Conservation (phyloP, 1,140 invertebrate species). For the Trissolcus basalis region DNA sequence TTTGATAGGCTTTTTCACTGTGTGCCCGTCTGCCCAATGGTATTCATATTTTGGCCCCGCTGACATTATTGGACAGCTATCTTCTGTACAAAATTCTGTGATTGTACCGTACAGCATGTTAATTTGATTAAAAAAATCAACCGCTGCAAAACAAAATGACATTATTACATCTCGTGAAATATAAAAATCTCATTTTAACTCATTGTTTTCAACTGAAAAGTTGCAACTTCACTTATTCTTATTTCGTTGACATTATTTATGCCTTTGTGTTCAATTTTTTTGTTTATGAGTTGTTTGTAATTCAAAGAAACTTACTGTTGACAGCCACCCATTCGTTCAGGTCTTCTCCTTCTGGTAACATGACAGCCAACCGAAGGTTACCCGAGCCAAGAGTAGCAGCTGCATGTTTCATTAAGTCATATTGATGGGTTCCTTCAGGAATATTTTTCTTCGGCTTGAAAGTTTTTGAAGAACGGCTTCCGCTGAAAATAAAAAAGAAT, state of each 20-base stretch:
- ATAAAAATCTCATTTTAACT: no score
- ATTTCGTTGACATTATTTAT: no score
- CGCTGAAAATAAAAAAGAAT: conserved; percentile 75
- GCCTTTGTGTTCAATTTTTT: neutral
- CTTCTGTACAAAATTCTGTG: conserved; percentile 99
- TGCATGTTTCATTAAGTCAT: conserved; percentile 99
- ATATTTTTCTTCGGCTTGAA: conserved; percentile 99
- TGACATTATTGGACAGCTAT: conserved; percentile 98
- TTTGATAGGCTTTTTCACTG: conserved; percentile 99
- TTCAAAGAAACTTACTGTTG: conserved; percentile 87
- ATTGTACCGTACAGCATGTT: conserved; percentile 99
- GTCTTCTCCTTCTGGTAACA: conserved; percentile 99
- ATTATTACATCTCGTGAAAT: no score
- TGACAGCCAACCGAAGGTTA: conserved; percentile 95
- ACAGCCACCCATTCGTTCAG: conserved; percentile 99
- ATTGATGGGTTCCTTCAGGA: conserved; percentile 98
- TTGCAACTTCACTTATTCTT: no score
- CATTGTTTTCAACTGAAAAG: no score
- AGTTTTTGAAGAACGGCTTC: conserved; percentile 94
- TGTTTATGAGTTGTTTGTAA: neutral
- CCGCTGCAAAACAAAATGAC: conserved; percentile 82
- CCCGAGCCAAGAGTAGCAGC: conserved; percentile 98
- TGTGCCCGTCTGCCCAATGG: conserved; percentile 99
- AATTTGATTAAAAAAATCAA: conserved; percentile 99
- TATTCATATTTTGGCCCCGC: conserved; percentile 99